A percentile compares a stretch with the other conserved stretches of the same genome.
Conservation (phyloP, 1,140 invertebrate species). For the Maniola jurtina region DNA sequence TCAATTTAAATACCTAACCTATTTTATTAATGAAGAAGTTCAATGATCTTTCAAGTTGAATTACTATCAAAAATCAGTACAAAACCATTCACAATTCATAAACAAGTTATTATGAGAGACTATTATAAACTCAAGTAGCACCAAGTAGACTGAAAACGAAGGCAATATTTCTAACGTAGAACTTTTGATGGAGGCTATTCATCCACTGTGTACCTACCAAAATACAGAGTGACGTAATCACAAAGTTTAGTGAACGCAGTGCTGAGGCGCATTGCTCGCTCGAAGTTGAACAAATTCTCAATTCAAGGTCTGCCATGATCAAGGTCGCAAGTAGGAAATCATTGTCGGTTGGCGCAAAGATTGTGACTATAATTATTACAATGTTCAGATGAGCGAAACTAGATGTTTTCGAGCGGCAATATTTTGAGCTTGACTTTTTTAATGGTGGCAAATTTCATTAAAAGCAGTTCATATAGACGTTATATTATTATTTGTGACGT, state of each 20-base stretch:
- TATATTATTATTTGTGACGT: not conserved
- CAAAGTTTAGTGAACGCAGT: constrained; percentile 72
- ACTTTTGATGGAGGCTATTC: constrained; percentile 54
- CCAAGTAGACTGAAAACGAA: constrained; percentile 22
- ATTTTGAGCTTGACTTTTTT: not conserved
- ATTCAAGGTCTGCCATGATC: constrained; percentile 59
- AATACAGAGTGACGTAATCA: constrained; percentile 63
- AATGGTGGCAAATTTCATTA: not conserved
- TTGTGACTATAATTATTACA: not conserved
- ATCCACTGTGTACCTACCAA: constrained; percentile 46
- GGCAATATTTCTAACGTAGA: constrained; percentile 53
- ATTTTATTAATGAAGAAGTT: constrained; percentile 24
- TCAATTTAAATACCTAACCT: constrained; percentile 21
- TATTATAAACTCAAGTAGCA: constrained; percentile 1
- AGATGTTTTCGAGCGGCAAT: constrained; percentile 11
- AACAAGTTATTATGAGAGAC: not conserved
- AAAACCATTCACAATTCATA: constrained; percentile 8
- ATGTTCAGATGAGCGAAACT: not conserved
- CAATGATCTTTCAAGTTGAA: constrained; percentile 6
- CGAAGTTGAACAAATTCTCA: constrained; percentile 42
- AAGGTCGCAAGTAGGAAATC: constrained; percentile 54
- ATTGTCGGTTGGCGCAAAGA: constrained; percentile 21
- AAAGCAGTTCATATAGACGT: not conserved
- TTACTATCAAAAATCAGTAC: constrained; percentile 35
- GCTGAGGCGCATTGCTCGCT: constrained; percentile 43